These are phyloP conservation scores for Lithophane socia DNA, from an alignment of 2,888 invertebrate species.

Conservation along the genomic window DNA sequence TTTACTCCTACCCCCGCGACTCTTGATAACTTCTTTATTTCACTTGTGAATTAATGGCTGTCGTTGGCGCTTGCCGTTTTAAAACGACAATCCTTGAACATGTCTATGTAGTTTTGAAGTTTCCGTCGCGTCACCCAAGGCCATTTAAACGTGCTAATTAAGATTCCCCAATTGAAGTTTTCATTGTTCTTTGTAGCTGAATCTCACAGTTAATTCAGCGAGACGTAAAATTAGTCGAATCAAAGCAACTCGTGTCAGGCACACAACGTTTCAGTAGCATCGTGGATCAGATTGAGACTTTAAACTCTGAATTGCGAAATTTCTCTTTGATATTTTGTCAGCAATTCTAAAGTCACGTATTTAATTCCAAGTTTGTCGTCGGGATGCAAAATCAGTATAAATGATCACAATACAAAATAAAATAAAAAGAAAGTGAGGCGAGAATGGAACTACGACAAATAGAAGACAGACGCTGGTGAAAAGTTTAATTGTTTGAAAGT, in stretches of 20 bases:
- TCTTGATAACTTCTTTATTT: constrained; percentile 82
- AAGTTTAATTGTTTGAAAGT: constrained; percentile 49
- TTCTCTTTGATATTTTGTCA: constrained; percentile 72
- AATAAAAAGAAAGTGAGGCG: constrained; percentile 45
- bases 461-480: constrained; percentile 31
- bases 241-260: constrained; percentile 81
- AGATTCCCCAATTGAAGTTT: constrained; percentile 79
- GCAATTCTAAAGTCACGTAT: constrained; percentile 74
- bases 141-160: constrained; percentile 79
- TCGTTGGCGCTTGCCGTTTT: constrained; percentile 60
- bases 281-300: constrained; percentile 72
- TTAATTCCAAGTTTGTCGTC: constrained; percentile 66
- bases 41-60: constrained; percentile 71
- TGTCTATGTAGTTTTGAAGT: constrained; percentile 70
- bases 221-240: constrained; percentile 83
- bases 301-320: constrained; percentile 68
- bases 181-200: constrained; percentile 81
- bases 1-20: constrained; percentile 73
- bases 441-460: constrained; percentile 31
- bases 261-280: constrained; percentile 73
- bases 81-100: constrained; percentile 60
- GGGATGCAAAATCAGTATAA: constrained; percentile 62
- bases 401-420: constrained; percentile 54
- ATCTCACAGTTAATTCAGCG: constrained; percentile 79
- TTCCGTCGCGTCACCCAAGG: constrained; percentile 61